A percentile compares a stretch with the other conserved stretches of the same genome.
phyloP scores from a whole-genome alignment of 2,888 invertebrate species.

The Sarcophaga subvicina region DNA sequence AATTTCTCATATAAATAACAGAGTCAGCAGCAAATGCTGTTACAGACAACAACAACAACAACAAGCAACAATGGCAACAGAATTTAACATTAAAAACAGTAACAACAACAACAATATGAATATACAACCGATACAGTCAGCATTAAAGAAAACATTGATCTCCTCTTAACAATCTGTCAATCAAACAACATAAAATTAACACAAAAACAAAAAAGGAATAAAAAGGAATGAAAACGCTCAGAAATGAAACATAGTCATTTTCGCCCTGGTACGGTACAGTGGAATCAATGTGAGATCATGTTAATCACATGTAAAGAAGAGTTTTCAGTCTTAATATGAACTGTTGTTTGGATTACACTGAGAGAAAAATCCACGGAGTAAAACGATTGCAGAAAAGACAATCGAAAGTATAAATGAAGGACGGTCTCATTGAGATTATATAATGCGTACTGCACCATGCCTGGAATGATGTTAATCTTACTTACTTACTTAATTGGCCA shows the following conservation, averaged over 20 bases:
- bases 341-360: too few species aligned
- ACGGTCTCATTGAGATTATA: too few species aligned
- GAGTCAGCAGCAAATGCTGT: constrained; percentile 54
- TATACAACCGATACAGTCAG: constrained; percentile 57
- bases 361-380: too few species aligned
- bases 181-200: constrained; percentile 33
- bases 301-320: too few species aligned
- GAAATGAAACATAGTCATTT: constrained; percentile 60
- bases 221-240: too few species aligned
- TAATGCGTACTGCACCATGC: too few species aligned
- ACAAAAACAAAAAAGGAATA: background rate
- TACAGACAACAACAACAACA: constrained; percentile 42
- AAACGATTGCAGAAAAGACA: too few species aligned
- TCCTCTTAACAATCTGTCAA: constrained; percentile 70
- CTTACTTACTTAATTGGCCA: too few species aligned
- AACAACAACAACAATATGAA: constrained; percentile 29
- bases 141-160: constrained; percentile 67
- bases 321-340: too few species aligned
- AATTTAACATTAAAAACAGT: constrained; percentile 11
- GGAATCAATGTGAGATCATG: background rate
- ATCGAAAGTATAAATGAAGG: too few species aligned
- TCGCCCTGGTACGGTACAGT: constrained; percentile 52
- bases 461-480: too few species aligned
- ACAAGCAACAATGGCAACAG: background rate
- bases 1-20: constrained; percentile 70